Conservation (phyloP, 2,888 invertebrate genomes). For the Epinotia ramella region DNA sequence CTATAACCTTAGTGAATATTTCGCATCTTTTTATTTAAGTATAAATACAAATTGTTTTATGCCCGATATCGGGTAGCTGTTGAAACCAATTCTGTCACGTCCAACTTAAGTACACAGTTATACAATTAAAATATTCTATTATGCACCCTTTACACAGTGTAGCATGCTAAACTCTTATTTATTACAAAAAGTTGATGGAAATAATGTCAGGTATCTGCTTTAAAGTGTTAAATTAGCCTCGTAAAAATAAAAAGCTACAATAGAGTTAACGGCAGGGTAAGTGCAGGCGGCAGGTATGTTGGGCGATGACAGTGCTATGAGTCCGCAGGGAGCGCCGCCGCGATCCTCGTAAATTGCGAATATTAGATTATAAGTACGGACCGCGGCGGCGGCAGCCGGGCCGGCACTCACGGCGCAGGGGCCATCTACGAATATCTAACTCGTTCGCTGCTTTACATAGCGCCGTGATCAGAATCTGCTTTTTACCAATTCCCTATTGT, state of each 20-base stretch:
- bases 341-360: conserved; percentile 84
- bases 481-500: conserved; percentile 66
- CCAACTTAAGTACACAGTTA: no score
- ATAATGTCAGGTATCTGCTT: conserved; percentile 48
- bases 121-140: no score
- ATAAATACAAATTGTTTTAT: no score
- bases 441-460: conserved; percentile 73
- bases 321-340: conserved; percentile 76
- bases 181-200: background rate
- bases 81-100: no score
- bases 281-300: conserved; percentile 76
- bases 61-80: no score
- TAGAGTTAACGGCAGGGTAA: conserved; percentile 72
- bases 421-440: conserved; percentile 80
- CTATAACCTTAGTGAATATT: no score
- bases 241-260: conserved; percentile 65
- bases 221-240: conserved; percentile 57
- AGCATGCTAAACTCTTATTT: background rate
- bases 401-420: conserved; percentile 59
- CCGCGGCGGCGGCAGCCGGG: conserved; percentile 62
- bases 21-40: no score
- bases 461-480: conserved; percentile 79
- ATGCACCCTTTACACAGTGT: no score
- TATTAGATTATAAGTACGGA: conserved; percentile 85
- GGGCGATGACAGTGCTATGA: conserved; percentile 80